Evolutionary conservation across 2,888 invertebrate genomes (phyloP).

Genomic region (Drosophila formosana): DNA sequence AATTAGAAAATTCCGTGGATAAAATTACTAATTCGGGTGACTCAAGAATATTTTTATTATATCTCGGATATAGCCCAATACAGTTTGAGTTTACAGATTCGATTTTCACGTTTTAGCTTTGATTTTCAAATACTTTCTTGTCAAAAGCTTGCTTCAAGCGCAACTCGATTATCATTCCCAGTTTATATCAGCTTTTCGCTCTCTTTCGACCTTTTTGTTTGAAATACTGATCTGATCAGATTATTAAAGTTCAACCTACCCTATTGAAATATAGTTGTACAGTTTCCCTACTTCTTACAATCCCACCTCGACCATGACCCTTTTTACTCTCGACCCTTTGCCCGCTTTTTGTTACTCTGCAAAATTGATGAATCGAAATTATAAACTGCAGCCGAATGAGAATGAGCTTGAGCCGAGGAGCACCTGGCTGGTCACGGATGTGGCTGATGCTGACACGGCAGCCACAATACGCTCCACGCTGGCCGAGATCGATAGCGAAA

Average conservation of each 20-base stretch:
- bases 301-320: neutral
- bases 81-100: neutral
- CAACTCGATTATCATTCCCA: too few species aligned
- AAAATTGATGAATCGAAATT: conserved; percentile 26
- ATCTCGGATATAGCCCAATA: neutral
- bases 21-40: neutral
- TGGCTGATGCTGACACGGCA: conserved; percentile 49
- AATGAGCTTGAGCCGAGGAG: conserved; percentile 61
- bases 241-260: neutral
- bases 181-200: too few species aligned
- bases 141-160: too few species aligned
- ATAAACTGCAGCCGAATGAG: conserved; percentile 58
- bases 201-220: too few species aligned
- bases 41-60: neutral
- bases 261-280: neutral
- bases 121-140: too few species aligned
- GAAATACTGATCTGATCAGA: too few species aligned
- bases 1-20: neutral
- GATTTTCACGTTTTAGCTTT: too few species aligned
- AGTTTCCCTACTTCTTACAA: neutral
- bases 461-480: conserved; percentile 42
- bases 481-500: conserved; percentile 38
- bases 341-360: conserved; percentile 2
- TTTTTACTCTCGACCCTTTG: neutral
- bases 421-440: conserved; percentile 57